These are phyloP conservation scores for Lethocerus indicus DNA, from an alignment of 1,140 invertebrate genomes.

Conservation along the genomic window DNA sequence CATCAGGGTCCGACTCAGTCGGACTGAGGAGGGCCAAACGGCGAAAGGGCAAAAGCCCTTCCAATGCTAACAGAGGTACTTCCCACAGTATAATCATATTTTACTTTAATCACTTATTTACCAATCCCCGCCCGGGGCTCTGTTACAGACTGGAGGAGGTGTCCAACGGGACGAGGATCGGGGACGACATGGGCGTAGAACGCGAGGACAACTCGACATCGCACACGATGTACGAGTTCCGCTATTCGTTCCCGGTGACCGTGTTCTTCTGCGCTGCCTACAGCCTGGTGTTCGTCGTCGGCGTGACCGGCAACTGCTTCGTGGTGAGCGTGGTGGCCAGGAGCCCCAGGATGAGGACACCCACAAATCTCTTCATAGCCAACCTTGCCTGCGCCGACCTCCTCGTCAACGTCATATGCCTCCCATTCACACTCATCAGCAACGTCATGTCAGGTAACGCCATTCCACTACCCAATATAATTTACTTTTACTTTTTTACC, in stretches of 20 bases:
- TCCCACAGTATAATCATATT: too few relatives aligned
- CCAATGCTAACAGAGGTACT: too few relatives aligned
- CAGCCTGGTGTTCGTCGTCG: constrained; percentile 28
- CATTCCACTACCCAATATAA: neutral
- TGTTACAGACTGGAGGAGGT: too few relatives aligned
- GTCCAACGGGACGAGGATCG: too few relatives aligned
- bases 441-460: constrained; percentile 35
- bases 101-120: too few relatives aligned
- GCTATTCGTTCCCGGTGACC: constrained; percentile 37
- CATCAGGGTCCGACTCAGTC: too few relatives aligned
- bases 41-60: too few relatives aligned
- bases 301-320: constrained; percentile 30
- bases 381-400: constrained; percentile 36
- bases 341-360: constrained; percentile 26
- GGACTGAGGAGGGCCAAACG: too few relatives aligned
- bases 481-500: too few relatives aligned
- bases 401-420: constrained; percentile 39
- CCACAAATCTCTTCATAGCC: constrained; percentile 30
- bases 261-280: constrained; percentile 40
- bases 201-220: too few relatives aligned
- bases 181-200: too few relatives aligned
- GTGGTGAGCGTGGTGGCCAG: constrained; percentile 30
- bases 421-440: constrained; percentile 38
- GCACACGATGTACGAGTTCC: constrained; percentile 8
- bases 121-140: too few relatives aligned